Evolutionary conservation across 2,888 invertebrate species (phyloP).

Genomic region (Ptychoptera albimana): DNA sequence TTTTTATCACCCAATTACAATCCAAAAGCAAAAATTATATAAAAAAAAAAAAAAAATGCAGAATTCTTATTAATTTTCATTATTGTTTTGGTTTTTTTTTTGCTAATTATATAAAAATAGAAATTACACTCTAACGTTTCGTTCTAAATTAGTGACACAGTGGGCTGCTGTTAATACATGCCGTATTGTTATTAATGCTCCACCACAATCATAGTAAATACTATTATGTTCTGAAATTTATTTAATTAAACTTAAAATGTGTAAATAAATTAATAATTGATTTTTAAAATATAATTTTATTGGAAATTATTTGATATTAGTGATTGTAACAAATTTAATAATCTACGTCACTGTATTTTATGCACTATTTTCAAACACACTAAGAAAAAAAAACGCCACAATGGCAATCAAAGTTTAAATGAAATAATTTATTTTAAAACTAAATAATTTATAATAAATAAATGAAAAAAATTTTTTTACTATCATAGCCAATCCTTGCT

Average conservation of each 20-base stretch:
- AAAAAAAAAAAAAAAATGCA: background rate
- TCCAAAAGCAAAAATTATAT: background rate
- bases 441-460: background rate
- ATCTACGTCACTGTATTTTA: too few relatives aligned
- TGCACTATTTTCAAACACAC: too few relatives aligned
- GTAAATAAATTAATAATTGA: too few relatives aligned
- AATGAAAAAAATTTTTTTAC: background rate
- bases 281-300: too few relatives aligned
- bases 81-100: background rate
- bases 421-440: background rate
- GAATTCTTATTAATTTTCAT: too few relatives aligned
- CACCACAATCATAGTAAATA: slow-evolving; percentile 18
- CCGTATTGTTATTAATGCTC: slow-evolving; percentile 19
- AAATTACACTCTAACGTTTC: slow-evolving; percentile 1
- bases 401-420: too few relatives aligned
- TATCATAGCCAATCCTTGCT: slow-evolving; percentile 14
- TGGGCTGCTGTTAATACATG: slow-evolving; percentile 30
- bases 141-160: slow-evolving; percentile 20
- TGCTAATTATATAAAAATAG: background rate
- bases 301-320: too few relatives aligned
- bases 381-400: too few relatives aligned
- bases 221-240: slow-evolving; percentile 13
- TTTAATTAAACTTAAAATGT: too few relatives aligned
- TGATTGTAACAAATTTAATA: too few relatives aligned
- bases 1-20: background rate